Conservation (phyloP, 2,888 invertebrate species). For the Heterodera filipjevi region DNA sequence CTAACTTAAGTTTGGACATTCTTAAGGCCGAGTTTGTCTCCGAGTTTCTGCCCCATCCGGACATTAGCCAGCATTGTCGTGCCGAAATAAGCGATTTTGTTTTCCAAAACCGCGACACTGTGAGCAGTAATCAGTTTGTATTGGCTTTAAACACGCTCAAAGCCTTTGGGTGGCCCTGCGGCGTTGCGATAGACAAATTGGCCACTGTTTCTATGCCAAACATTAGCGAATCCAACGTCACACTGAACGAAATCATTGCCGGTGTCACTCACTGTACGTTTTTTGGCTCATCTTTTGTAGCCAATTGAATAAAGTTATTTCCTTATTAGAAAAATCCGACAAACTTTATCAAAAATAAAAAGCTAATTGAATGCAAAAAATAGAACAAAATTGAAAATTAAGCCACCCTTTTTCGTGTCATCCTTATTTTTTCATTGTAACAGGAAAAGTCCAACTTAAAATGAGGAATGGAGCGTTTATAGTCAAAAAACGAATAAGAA, state of each 20-base stretch:
- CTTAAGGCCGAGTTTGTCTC: neutral
- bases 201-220: neutral
- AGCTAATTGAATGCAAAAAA: too few species aligned
- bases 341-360: too few species aligned
- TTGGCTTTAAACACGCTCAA: neutral
- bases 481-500: too few species aligned
- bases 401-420: too few species aligned
- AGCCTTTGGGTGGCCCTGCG: neutral
- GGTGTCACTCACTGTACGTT: conserved; percentile 79
- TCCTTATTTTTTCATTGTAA: too few species aligned
- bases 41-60: neutral
- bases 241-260: conserved; percentile 77
- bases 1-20: too few species aligned
- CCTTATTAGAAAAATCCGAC: too few species aligned
- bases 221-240: neutral
- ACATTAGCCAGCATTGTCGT: neutral
- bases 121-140: neutral
- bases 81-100: neutral
- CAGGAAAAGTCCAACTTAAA: too few species aligned
- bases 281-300: neutral
- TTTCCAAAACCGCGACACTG: neutral
- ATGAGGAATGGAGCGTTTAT: too few species aligned
- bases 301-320: too few species aligned
- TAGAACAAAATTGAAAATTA: too few species aligned
- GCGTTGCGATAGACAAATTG: neutral